These are phyloP conservation scores for Proterorhinus semilunaris DNA, from an alignment of 2,113 vertebrate genomes.

Conservation along the genomic window DNA sequence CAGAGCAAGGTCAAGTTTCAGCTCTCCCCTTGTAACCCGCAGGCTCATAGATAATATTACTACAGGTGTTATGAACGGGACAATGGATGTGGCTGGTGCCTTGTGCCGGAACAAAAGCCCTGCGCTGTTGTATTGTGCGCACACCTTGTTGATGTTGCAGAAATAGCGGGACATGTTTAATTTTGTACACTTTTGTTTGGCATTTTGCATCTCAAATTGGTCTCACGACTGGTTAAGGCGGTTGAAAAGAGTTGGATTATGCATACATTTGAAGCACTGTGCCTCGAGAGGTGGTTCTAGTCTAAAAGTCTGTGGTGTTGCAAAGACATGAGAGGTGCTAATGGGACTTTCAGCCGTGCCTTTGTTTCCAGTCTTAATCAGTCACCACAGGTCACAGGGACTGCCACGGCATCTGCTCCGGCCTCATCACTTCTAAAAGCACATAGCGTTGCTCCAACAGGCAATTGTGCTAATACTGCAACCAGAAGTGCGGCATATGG, in stretches of 20 bases:
- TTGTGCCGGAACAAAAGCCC: slow-evolving; percentile 9
- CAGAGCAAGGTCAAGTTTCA: slow-evolving; percentile 31
- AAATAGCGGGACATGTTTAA: not conserved
- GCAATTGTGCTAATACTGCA: slow-evolving; percentile 4
- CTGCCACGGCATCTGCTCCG: slow-evolving; percentile 44
- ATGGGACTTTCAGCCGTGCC: slow-evolving; percentile 50
- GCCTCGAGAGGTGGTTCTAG: slow-evolving; percentile 15
- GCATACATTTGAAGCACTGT: slow-evolving; percentile 29
- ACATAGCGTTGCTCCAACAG: slow-evolving; percentile 20
- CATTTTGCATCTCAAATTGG: slow-evolving; percentile 5
- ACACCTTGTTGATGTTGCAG: not conserved
- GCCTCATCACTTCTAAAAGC: slow-evolving; percentile 49
- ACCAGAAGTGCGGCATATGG: slow-evolving; percentile 1
- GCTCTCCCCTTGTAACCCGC: slow-evolving; percentile 17
- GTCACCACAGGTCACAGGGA: slow-evolving; percentile 57
- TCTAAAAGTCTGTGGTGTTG: slow-evolving; percentile 41
- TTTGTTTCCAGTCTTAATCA: slow-evolving; percentile 61
- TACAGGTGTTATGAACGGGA: slow-evolving; percentile 19
- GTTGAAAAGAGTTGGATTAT: slow-evolving; percentile 21
- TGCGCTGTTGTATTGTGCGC: not conserved
- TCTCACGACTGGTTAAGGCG: not conserved
- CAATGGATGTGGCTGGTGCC: slow-evolving; percentile 22
- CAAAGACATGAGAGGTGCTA: slow-evolving; percentile 59
- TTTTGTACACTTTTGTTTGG: slow-evolving; percentile 6
- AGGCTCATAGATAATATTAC: slow-evolving; percentile 26